Evolutionary conservation across 2,888 invertebrate genomes (phyloP), one percentile per base, ranked within the genome.

Genomic region (Cremastinae sp.): DNA sequence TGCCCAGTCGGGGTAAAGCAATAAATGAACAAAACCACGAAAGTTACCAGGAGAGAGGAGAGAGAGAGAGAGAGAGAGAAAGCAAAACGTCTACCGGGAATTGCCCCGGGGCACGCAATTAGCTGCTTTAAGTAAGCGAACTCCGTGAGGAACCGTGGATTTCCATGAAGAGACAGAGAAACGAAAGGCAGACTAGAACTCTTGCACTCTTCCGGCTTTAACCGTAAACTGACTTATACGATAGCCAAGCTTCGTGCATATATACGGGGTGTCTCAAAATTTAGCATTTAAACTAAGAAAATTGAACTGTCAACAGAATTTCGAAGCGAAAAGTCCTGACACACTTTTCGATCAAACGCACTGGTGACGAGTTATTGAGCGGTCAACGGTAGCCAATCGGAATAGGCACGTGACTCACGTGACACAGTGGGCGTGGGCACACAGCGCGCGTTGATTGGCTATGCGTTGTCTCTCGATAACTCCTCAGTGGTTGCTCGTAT

Each of bases 71-170:
- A 49, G 49, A 45, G 28, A 9, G 14, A 51, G 53, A 43, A 70
- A 39, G 56, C 51, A 45, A 10, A 47, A 55, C 37, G 64, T 59
- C 55, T 66, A 41, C 53, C 35, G 61, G 65, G 66, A 71, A 66
- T 55, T 66, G 71, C 74, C 71, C 62, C 68, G 55, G 62, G 66
- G 56, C 74, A 55, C 62, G 74, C 74, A 78, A 78, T 78, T 78
- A 74, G 74, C 70, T 39, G 74, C 71, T 78, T 78, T 68, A 78
- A 78, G 74, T 64, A 68, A 71, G 78, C 68, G 66, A 74, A 68
- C 68, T 51, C 65, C 49, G 51, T 70, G 62, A 74, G 70, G 58
- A 51, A 51, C 41, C 51, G 59, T 41, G 62, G 58, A 72, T 78
- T 72, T 75, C 65, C 72, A 75, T 75, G 62, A 69, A 53, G 70